Conservation (phyloP, 2,113 vertebrate genomes). For the Lates calcarifer region DNA sequence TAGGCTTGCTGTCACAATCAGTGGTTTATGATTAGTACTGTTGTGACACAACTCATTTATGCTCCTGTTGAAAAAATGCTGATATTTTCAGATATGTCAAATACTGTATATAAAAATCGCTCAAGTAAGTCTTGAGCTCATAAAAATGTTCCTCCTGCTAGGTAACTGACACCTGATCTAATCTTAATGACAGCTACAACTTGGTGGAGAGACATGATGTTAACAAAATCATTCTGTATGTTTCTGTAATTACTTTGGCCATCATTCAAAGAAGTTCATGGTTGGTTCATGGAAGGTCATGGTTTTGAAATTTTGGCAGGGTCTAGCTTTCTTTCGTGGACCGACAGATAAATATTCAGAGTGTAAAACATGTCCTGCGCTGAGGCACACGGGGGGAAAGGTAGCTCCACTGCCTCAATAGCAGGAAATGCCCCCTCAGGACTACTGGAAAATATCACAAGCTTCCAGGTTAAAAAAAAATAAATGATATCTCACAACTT, state of each 20-base stretch:
- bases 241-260: neutral
- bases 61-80: neutral
- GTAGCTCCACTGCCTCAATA: slow-evolving; percentile 52
- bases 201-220: neutral
- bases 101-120: neutral
- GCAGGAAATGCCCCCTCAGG: slow-evolving; percentile 60
- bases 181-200: neutral
- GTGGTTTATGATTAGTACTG: neutral
- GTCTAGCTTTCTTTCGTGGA: slow-evolving; percentile 10
- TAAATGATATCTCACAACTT: too few relatives aligned
- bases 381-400: neutral
- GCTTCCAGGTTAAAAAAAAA: slow-evolving; percentile 55
- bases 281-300: too few relatives aligned
- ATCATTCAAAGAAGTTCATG: too few relatives aligned
- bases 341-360: slow-evolving; percentile 45
- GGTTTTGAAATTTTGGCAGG: slow-evolving; percentile 12
- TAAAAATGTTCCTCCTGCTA: neutral
- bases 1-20: slow-evolving; percentile 12
- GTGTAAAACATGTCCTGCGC: slow-evolving; percentile 43
- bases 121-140: neutral
- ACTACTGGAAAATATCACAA: neutral
- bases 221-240: neutral
- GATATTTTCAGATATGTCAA: neutral
- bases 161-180: neutral
- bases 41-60: slow-evolving; percentile 7